Conservation (phyloP, 2,888 invertebrate genomes). For the Pachydiplax longipennis region DNA sequence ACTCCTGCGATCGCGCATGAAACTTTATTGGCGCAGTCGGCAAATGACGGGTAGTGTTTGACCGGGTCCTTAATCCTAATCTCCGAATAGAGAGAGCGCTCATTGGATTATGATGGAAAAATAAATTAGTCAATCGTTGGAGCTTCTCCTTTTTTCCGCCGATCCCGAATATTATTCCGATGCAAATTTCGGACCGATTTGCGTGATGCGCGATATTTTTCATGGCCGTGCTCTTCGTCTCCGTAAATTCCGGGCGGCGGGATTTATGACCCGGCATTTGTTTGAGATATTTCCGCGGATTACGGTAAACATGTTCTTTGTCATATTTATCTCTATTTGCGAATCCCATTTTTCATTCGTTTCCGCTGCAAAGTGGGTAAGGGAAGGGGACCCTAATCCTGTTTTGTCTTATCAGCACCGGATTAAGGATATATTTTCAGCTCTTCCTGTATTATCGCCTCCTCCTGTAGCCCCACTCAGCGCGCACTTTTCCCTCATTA, state of each 20-base stretch:
- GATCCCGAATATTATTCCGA: not conserved
- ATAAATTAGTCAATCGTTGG: not conserved
- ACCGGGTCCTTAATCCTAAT: not conserved
- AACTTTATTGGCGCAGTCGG: not conserved
- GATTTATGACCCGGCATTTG: constrained; percentile 33
- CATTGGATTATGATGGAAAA: not conserved
- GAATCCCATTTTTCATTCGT: constrained; percentile 31
- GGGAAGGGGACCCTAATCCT: not conserved
- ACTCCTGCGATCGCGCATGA: not conserved
- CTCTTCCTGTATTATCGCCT: not conserved
- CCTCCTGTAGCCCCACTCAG: too few species aligned
- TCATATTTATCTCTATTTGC: constrained; percentile 40
- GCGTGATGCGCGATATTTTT: not conserved
- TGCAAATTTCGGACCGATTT: not conserved
- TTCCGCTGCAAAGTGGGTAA: not conserved
- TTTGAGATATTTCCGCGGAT: constrained; percentile 26
- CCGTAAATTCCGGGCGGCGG: not conserved
- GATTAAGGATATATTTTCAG: constrained; percentile 30
- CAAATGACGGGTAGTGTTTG: not conserved
- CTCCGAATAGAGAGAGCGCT: not conserved
- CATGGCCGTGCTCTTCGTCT: not conserved
- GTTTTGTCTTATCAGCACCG: constrained; percentile 12
- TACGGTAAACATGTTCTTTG: constrained; percentile 28
- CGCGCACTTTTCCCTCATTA: too few species aligned
- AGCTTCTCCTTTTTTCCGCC: not conserved